Evolutionary conservation across 53 echinoderm and acorn worm species (phyloP).

Genomic region (Holothuria leucospilota): DNA sequence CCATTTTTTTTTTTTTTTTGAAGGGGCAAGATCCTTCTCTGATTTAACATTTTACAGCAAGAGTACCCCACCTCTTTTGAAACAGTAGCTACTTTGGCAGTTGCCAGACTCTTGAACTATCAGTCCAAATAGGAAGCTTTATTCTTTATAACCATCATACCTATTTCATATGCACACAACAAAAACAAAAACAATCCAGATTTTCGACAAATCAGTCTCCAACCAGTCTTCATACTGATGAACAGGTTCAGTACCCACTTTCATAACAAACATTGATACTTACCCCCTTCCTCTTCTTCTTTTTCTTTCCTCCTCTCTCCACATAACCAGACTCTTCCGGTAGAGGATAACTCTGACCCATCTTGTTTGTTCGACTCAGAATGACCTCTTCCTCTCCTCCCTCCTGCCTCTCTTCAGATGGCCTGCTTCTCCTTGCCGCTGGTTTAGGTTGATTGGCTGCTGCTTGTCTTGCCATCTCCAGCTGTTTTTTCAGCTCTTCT

Average conservation of each 20-base stretch:
- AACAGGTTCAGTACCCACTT: no score
- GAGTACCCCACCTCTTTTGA: no score
- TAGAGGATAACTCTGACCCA: conserved; percentile 95
- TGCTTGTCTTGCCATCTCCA: conserved; percentile 82
- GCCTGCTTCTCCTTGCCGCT: neutral
- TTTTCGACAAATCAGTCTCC: no score
- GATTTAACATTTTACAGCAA: no score
- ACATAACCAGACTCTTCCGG: conserved; percentile 63
- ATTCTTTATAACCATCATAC: no score
- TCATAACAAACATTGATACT: neutral
- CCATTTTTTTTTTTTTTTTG: neutral
- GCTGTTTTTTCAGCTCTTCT: conserved; percentile 73
- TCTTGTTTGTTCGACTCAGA: conserved; percentile 82
- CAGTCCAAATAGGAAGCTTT: no score
- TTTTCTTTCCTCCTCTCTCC: conserved; percentile 62
- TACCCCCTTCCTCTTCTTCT: conserved; percentile 77
- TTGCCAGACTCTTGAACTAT: no score
- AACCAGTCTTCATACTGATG: no score
- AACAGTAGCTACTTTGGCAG: no score
- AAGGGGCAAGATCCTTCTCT: neutral
- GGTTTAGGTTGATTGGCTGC: conserved; percentile 45
- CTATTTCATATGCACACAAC: no score
- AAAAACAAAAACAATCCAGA: no score
- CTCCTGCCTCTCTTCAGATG: neutral
- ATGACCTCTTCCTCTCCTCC: conserved; percentile 74